Evolutionary conservation across 2,888 invertebrate species (phyloP).

Genomic region (Pinctada fucata): DNA sequence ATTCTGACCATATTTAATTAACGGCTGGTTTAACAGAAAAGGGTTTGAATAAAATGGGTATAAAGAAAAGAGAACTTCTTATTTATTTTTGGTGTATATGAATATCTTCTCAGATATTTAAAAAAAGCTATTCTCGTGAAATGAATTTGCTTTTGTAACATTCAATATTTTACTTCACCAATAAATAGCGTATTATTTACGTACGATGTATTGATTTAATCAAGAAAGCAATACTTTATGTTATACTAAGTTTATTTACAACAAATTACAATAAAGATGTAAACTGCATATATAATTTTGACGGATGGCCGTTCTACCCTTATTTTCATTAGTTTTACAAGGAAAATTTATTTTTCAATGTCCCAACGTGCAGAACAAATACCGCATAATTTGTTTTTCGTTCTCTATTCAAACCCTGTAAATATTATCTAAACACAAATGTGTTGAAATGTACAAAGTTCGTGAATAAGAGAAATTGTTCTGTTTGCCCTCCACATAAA

Average conservation of each 20-base stretch:
- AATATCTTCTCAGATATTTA: too few species aligned
- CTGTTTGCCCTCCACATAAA: not conserved
- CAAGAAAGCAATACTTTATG: slow-evolving; percentile 13
- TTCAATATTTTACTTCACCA: not conserved
- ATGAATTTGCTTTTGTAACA: too few species aligned
- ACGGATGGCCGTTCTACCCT: slow-evolving; percentile 12
- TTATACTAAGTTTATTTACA: slow-evolving; percentile 20
- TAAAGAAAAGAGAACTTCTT: too few species aligned
- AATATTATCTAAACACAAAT: not conserved
- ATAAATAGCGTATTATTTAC: not conserved
- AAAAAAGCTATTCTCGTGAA: too few species aligned
- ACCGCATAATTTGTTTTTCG: not conserved
- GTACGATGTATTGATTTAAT: not conserved
- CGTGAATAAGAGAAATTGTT: not conserved
- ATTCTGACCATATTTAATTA: too few species aligned
- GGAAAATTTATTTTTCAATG: not conserved
- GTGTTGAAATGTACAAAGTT: not conserved
- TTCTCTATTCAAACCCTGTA: not conserved
- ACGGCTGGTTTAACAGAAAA: too few species aligned
- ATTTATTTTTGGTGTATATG: too few species aligned
- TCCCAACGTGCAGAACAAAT: not conserved
- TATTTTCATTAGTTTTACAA: slow-evolving; percentile 10
- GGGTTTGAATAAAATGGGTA: too few species aligned
- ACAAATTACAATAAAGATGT: slow-evolving; percentile 19
- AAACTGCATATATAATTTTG: slow-evolving; percentile 21